Evolutionary conservation across 2,888 invertebrate species (phyloP).

Genomic region (Oxycera nigricornis): DNA sequence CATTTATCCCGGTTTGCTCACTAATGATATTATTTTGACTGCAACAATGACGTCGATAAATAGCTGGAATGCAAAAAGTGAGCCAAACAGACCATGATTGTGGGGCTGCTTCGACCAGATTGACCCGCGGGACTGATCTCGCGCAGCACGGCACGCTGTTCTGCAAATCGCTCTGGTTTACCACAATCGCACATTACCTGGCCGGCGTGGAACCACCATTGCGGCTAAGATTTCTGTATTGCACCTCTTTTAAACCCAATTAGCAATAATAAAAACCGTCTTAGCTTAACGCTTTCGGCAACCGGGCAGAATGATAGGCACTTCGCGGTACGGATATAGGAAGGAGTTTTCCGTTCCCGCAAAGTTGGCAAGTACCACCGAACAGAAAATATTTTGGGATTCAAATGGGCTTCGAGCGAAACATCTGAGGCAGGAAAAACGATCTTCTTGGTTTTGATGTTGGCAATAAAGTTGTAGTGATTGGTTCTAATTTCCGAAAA

Average conservation of each 20-base stretch:
- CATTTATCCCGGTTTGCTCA: not conserved
- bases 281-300: slow-evolving; percentile 17
- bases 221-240: slow-evolving; percentile 6
- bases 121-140: not conserved
- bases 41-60: not conserved
- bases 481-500: slow-evolving; percentile 33
- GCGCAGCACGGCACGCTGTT: slow-evolving; percentile 12
- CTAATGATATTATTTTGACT: slow-evolving; percentile 2
- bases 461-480: slow-evolving; percentile 28
- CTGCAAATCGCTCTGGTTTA: slow-evolving; percentile 7
- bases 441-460: slow-evolving; percentile 30
- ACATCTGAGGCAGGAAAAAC: not conserved
- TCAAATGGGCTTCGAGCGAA: not conserved
- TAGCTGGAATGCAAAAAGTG: too few relatives aligned
- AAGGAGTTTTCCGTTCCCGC: not conserved
- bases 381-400: not conserved
- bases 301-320: not conserved
- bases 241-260: slow-evolving; percentile 37
- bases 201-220: not conserved
- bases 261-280: slow-evolving; percentile 24
- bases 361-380: not conserved
- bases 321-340: not conserved
- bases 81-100: not conserved
- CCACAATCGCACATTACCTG: slow-evolving; percentile 7
- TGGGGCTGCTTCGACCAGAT: not conserved